Base-by-base conservation (phyloP, 1,140 invertebrate species). In the Drosophila rufa region DNA sequence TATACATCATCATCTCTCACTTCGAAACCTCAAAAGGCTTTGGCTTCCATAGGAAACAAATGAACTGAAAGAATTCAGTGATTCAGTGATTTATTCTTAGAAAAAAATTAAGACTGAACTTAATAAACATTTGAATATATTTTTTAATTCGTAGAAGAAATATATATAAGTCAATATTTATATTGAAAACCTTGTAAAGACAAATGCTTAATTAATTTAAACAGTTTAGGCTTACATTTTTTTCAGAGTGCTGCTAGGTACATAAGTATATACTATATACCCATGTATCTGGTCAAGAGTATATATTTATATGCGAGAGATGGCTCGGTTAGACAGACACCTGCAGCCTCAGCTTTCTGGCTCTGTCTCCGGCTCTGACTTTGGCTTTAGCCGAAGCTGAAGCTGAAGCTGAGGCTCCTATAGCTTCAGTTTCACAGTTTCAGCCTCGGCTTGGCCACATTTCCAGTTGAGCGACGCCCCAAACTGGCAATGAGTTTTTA, bases 401-500 rank as follows among this genome's bases (percentile, higher is more conserved):
- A 25, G 22, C 22, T 25, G 22, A 22, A 22, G 2, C 22, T 11
- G 2, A 11, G 30, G 48, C 48, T 51, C n/a, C 48, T 42, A 14
- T 5, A 64, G 67, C 43, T 30, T 45, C 25, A 75, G 68, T 40
- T 74, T 73, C 48, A 53, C 51, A 61, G 69, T 42, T 64, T 60
- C 33, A 43, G 61, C 61, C 42, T 60, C 61, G 66, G 55, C 83
- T 79, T 59, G 58, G 68, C 84, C 71, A 75, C 80, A 89, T 87
- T 87, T 87, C 84, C 84, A 90, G 84, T 87, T 87, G 84, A 87
- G 77, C 84, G 80, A 70, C 82, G 82, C 75, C 82, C 82, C 82
- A 76, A 87, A 79, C 84, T 84, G 84, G 80, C 83, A 84, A 84
- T 84, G 84, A 84, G 80, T 80, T 85, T 84, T 85, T 79, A 85